Evolutionary conservation across 2,797 vertebrate genomes (phyloP).

Genomic region (Leptatherina wallacei): DNA sequence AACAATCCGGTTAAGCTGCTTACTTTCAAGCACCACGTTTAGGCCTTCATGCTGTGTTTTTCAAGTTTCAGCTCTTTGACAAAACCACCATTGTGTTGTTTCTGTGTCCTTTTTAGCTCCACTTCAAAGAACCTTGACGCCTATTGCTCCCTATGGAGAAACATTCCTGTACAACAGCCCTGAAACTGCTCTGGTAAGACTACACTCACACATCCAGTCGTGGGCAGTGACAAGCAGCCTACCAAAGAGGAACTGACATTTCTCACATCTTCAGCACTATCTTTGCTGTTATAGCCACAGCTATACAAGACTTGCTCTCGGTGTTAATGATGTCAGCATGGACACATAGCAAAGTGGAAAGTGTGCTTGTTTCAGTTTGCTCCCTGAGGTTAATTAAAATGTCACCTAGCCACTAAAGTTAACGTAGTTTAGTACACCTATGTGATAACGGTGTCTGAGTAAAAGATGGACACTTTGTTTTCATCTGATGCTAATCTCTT

Average conservation of each 20-base stretch:
- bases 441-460: constrained; percentile 56
- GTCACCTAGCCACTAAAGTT: constrained; percentile 68
- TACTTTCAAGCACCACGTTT: constrained; percentile 39
- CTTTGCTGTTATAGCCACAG: constrained; percentile 39
- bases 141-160: constrained; percentile 92
- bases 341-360: constrained; percentile 42
- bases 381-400: constrained; percentile 77
- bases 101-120: constrained; percentile 73
- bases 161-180: constrained; percentile 86
- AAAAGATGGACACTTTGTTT: constrained; percentile 55
- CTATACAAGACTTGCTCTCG: constrained; percentile 33
- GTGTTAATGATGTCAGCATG: constrained; percentile 46
- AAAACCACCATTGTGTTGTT: constrained; percentile 45
- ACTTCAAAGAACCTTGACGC: constrained; percentile 76
- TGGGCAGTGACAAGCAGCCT: constrained; percentile 48
- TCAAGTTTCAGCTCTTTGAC: constrained; percentile 29
- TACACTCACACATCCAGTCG: constrained; percentile 14
- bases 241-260: constrained; percentile 63
- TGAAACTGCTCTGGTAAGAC: constrained; percentile 84
- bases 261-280: constrained; percentile 60
- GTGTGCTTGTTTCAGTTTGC: constrained; percentile 57
- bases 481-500: constrained; percentile 61
- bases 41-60: constrained; percentile 35
- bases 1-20: constrained; percentile 51
- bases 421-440: constrained; percentile 43